Conservation (phyloP, 2,797 vertebrate species). For the Alca torda region DNA sequence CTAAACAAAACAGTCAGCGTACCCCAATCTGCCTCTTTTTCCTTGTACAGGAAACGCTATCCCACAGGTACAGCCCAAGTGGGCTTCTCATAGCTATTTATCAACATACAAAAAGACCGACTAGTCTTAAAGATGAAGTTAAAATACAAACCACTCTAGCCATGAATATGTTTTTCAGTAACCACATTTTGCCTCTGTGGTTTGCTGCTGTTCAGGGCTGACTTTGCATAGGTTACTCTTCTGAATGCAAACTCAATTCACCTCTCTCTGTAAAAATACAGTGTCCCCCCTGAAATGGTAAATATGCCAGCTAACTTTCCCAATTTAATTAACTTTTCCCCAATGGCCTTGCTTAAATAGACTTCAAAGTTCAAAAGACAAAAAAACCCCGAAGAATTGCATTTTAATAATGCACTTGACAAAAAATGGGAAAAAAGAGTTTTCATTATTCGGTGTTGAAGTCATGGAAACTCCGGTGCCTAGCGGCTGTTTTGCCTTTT, state of each 20-base stretch:
- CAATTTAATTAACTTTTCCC: slow-evolving; percentile 41
- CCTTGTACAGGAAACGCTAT: background rate
- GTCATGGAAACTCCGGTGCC: slow-evolving; percentile 44
- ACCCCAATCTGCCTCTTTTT: background rate
- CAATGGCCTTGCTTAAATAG: slow-evolving; percentile 41
- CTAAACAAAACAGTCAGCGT: background rate
- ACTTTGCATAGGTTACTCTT: background rate
- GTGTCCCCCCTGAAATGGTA: background rate
- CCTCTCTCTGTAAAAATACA: background rate
- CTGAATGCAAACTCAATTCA: background rate
- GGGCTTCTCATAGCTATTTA: background rate
- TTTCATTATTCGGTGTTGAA: slow-evolving; percentile 44
- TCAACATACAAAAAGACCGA: background rate
- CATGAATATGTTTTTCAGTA: background rate
- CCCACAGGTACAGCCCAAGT: background rate
- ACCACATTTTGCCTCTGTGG: background rate
- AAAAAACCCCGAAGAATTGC: background rate
- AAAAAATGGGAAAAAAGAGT: background rate
- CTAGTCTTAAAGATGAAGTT: background rate
- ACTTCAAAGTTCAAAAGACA: slow-evolving; percentile 36
- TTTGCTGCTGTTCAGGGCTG: background rate
- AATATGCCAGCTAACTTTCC: background rate
- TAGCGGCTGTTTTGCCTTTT: slow-evolving; percentile 34
- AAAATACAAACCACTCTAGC: background rate
- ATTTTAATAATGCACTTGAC: slow-evolving; percentile 36